A percentile compares a stretch with the other conserved stretches of the same genome.
phyloP scores from a whole-genome alignment of 2,797 vertebrate genomes.

The Cephalopachus bancanus region DNA sequence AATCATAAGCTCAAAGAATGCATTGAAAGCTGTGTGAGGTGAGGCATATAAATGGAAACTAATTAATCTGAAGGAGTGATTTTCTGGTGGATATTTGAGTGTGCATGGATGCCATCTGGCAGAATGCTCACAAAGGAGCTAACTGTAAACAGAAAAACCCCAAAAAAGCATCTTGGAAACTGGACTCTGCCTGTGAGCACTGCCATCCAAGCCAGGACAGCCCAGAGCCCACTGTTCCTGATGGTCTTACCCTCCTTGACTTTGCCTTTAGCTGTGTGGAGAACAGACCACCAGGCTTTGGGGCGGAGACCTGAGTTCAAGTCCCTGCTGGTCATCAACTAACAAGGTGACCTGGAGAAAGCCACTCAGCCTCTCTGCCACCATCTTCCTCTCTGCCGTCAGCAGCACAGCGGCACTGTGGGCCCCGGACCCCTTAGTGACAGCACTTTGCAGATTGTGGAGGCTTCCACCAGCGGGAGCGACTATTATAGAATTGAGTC shows the following conservation, averaged over 20 bases:
- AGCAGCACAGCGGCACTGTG: fast-evolving
- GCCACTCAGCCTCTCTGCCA: neutral
- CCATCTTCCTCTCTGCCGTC: neutral
- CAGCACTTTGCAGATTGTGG: neutral
- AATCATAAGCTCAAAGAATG: neutral
- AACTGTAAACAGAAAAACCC: neutral
- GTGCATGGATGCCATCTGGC: neutral
- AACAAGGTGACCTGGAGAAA: neutral
- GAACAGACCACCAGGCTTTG: neutral
- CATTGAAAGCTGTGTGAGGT: neutral
- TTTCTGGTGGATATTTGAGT: neutral
- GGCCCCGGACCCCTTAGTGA: neutral
- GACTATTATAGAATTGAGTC: fast-evolving
- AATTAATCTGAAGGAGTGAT: neutral
- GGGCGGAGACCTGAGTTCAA: neutral
- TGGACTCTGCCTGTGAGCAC: neutral
- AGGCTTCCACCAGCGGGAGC: neutral
- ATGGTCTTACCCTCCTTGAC: neutral
- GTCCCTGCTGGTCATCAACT: neutral
- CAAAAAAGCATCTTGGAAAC: neutral
- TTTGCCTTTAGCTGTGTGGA: neutral
- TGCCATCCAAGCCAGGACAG: neutral
- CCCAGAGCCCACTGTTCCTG: neutral
- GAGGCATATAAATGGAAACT: neutral
- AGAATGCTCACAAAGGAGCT: neutral